A percentile compares a stretch with the other conserved stretches of the same genome.
These are phyloP conservation scores for Euphonia xanthogaster DNA, from an alignment of 2,797 vertebrate genomes.

Conservation along the genomic window DNA sequence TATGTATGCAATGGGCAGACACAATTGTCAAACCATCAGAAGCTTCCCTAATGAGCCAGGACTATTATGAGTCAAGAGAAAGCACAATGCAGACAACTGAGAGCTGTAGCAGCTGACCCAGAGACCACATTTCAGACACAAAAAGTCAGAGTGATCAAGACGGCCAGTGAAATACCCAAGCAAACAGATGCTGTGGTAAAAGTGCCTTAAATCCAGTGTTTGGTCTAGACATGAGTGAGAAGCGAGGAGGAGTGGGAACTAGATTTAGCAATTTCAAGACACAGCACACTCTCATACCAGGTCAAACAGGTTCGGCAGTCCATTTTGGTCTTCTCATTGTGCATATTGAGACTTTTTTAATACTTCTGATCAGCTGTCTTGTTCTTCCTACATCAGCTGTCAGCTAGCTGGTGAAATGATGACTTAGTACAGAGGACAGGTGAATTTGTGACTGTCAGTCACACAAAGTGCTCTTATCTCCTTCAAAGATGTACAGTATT, in stretches of 20 bases:
- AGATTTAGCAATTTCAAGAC: slow-evolving; percentile 64
- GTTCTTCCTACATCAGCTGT: not conserved
- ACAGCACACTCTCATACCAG: not conserved
- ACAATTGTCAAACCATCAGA: slow-evolving; percentile 13
- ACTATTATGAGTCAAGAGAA: slow-evolving; percentile 74
- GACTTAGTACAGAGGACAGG: not conserved
- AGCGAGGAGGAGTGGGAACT: slow-evolving; percentile 67
- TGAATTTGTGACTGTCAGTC: not conserved
- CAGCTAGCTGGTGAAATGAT: not conserved
- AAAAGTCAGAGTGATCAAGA: slow-evolving; percentile 55
- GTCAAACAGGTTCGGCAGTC: slow-evolving; percentile 15
- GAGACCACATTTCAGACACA: slow-evolving; percentile 68
- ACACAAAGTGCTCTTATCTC: not conserved
- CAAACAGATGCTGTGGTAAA: slow-evolving; percentile 60
- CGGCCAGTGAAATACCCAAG: slow-evolving; percentile 25
- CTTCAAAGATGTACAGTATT: not conserved
- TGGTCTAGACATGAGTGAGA: slow-evolving; percentile 70
- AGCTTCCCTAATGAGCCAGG: slow-evolving; percentile 37
- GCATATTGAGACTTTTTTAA: slow-evolving; percentile 1
- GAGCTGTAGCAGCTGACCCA: slow-evolving; percentile 61
- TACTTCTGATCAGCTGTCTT: not conserved
- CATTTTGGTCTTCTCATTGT: slow-evolving; percentile 26
- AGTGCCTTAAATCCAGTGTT: slow-evolving; percentile 42
- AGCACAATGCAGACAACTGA: slow-evolving; percentile 44
- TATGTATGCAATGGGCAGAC: slow-evolving; percentile 47